A percentile compares a stretch with the other conserved stretches of the same genome.
Conservation (phyloP, 92 coral and sea anemone genomes). For the Epizoanthus stellaris region DNA sequence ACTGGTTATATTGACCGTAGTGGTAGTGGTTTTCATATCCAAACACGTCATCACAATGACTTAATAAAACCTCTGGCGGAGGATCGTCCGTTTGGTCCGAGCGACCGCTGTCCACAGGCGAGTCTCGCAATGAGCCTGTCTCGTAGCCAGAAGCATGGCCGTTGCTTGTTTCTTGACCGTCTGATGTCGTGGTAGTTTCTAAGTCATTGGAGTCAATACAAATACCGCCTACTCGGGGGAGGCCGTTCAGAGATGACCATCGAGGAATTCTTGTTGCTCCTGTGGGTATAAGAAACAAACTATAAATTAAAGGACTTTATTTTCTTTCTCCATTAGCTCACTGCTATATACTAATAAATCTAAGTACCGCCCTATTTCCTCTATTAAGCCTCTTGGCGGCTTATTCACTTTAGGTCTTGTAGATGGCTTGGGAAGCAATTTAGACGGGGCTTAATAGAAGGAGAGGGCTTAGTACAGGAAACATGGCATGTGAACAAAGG, state of each 20-base stretch:
- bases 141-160: slow-evolving; percentile 58
- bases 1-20: slow-evolving; percentile 30
- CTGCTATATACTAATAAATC: too few species aligned
- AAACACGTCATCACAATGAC: slow-evolving; percentile 61
- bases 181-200: slow-evolving; percentile 60
- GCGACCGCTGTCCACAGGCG: slow-evolving; percentile 67
- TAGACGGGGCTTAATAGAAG: too few species aligned
- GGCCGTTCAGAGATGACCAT: slow-evolving; percentile 95
- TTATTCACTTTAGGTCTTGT: too few species aligned
- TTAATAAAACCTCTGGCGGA: slow-evolving; percentile 43
- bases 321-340: too few species aligned
- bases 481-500: too few species aligned
- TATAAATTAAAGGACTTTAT: too few species aligned
- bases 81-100: slow-evolving; percentile 50
- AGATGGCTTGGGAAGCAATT: too few species aligned
- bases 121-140: slow-evolving; percentile 63
- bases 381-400: too few species aligned
- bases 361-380: too few species aligned
- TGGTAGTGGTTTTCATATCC: slow-evolving; percentile 82
- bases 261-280: slow-evolving; percentile 75
- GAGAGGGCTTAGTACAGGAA: too few species aligned
- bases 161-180: slow-evolving; percentile 51
- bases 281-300: neutral
- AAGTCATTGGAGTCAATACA: slow-evolving; percentile 68
- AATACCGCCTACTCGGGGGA: slow-evolving; percentile 91